Evolutionary conservation across 1,140 invertebrate species (phyloP), one percentile per base, ranked within the genome.

Genomic region (Euschistus heros): DNA sequence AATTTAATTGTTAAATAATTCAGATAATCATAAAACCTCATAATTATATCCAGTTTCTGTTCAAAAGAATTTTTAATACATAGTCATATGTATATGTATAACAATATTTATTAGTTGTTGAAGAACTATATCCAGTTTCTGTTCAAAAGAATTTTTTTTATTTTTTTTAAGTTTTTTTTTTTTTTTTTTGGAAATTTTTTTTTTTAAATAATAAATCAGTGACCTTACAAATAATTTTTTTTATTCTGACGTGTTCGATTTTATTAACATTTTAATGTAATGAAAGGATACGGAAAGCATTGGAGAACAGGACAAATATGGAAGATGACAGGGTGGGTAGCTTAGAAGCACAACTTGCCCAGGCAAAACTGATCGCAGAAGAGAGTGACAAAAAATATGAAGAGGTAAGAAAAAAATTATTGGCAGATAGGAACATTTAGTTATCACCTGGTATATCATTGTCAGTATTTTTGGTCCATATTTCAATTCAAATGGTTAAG

Each of bases 371-470:
- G 77, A 96, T 97, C 78, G 94, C 95, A 70, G 94, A 97, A 80
- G 95, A 98, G 81, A 92, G 94, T 70, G 95, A 97, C 82, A 96
- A 96, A 81, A 98, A 98, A 92, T 98, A 97, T 78, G 94, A 98
- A 86, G 94, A 97, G 93, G 94, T 97, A 69, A 72, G 71, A 15
- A 13, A 8, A 8, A 27, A 4, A 4, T 60, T 2, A 27, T 60
- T 18, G 24, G n/a, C 24, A 17, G 5, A 7, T 24, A n/a, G 27
- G n/a, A 22, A 30, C n/a, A 13, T 18, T 60, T 37, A 37, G 33
- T 37, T 37, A 37, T 37, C 5, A 37, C 33, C 33, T 37, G 33
- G 33, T 37, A 6, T 37, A 13, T 37, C 13, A 2, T 10, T 10
- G 13, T 37, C 33, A 37, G 33, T 37, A 37, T 37, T 37, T 37